Base-by-base conservation (phyloP, 2,888 invertebrate genomes). In the Parnassius orleans region DNA sequence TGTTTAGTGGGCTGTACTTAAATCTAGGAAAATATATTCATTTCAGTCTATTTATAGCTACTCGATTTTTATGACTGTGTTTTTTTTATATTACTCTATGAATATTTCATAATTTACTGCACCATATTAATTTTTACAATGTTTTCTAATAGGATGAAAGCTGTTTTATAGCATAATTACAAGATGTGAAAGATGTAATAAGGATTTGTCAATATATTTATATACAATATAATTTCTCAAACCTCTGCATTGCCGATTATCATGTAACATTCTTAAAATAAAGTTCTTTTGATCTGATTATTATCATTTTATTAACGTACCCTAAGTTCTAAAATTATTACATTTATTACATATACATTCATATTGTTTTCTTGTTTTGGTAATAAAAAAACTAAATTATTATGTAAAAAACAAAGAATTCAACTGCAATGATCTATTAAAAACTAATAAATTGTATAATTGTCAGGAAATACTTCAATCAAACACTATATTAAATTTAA, bases 241-340 rank as follows among this genome's bases (percentile, higher is more conserved):
- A 84, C 84, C 86, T 91, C 86, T 90, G 90, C 90, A 91, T 90
- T 90, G 90, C 90, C 90, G 90, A 90, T 89, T 87, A 86, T 87
- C 84, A 87, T 90, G 90, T 90, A 90, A 90, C 84, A 87, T 87
- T 90, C 87, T 90, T 86, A 88, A 87, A 91, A 90, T 91, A 92
- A 92, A 92, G 90, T 92, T 92, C 90, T 92, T 92, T 92, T 92
- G 91, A 91, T 92, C 92, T 91, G 85, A 71, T 74, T 66, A 66
- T 68, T 65, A 65, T 68, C 60, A 60, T 66, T 65, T 56, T 58
- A 60, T 33, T 50, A 44, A 56, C 43, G 11, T 53, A 57, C 48
- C 33, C 5, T 33, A 33, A 33, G 5, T 33, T 33, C 7, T 33
- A 3, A 24, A 24, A 24, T 24, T 24, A 24, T 24, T 24, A 24